These are phyloP conservation scores for Schizothorax lantsangensis DNA, from an alignment of 2,797 vertebrate species.

Conservation along the genomic window DNA sequence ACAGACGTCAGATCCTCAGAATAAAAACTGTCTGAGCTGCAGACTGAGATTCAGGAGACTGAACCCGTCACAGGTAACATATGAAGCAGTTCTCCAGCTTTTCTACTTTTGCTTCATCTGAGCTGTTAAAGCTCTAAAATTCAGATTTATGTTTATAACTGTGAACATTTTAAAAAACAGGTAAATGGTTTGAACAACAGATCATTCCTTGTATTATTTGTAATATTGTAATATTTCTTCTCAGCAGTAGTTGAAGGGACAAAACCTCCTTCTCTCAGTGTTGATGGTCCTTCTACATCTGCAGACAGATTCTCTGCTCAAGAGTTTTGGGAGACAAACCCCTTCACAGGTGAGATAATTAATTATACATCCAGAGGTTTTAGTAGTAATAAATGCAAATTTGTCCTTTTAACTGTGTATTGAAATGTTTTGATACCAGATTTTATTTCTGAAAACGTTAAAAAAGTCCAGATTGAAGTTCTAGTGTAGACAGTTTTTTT, in stretches of 20 bases:
- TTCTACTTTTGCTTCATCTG: background rate
- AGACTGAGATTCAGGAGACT: background rate
- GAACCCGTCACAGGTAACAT: background rate
- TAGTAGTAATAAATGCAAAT: background rate
- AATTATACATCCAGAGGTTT: background rate
- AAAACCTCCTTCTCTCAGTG: too few relatives aligned
- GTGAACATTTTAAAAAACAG: background rate
- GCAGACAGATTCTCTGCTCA: background rate
- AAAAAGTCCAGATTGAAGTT: background rate
- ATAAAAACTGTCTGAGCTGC: background rate
- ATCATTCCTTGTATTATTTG: background rate
- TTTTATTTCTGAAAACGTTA: background rate
- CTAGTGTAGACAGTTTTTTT: background rate
- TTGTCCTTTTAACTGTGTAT: background rate
- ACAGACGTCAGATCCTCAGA: background rate
- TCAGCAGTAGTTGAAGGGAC: background rate
- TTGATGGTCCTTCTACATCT: background rate
- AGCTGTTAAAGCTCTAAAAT: background rate
- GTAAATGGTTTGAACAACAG: background rate
- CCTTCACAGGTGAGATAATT: background rate
- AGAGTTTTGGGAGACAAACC: background rate
- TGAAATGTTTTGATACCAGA: background rate
- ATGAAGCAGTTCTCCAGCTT: background rate
- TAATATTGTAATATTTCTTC: background rate
- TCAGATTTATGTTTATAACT: background rate